Conservation (phyloP, 2,113 vertebrate genomes). For the Pedetes capensis region DNA sequence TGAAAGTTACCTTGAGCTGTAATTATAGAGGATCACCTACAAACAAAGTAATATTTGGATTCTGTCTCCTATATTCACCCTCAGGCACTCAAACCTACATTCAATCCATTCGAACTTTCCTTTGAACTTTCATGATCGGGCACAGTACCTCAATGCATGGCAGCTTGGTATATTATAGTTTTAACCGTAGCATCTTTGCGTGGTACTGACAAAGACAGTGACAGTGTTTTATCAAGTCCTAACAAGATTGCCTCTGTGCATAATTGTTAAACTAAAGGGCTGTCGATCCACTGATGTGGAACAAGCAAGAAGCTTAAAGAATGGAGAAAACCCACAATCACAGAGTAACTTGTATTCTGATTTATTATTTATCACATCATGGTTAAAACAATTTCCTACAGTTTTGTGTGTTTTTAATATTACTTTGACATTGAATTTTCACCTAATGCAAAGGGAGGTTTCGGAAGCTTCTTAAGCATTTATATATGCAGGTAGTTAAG, state of each 20-base stretch:
- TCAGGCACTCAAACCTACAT: neutral
- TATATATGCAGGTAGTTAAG: conserved; percentile 31
- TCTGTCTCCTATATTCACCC: neutral
- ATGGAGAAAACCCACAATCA: neutral
- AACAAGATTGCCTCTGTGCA: neutral
- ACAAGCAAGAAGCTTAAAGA: conserved; percentile 49
- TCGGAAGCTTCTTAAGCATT: conserved; percentile 58
- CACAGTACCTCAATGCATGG: neutral
- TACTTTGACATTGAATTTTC: conserved; percentile 70
- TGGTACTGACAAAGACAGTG: conserved; percentile 56
- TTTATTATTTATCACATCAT: conserved; percentile 62
- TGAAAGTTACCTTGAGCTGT: neutral
- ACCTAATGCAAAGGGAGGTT: conserved; percentile 27
- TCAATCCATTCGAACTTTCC: neutral
- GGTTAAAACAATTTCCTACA: conserved; percentile 51
- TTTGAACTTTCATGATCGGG: conserved; percentile 29
- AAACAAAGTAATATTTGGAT: neutral
- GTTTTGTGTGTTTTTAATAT: conserved; percentile 57
- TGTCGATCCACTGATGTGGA: conserved; percentile 52
- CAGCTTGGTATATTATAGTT: neutral
- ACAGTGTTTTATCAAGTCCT: conserved; percentile 42
- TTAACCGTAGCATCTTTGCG: neutral
- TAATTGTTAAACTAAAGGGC: neutral
- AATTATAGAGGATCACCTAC: neutral
- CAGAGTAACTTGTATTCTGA: conserved; percentile 1